Conservation (phyloP, 2,888 invertebrate species). For the Microchrysa polita region DNA sequence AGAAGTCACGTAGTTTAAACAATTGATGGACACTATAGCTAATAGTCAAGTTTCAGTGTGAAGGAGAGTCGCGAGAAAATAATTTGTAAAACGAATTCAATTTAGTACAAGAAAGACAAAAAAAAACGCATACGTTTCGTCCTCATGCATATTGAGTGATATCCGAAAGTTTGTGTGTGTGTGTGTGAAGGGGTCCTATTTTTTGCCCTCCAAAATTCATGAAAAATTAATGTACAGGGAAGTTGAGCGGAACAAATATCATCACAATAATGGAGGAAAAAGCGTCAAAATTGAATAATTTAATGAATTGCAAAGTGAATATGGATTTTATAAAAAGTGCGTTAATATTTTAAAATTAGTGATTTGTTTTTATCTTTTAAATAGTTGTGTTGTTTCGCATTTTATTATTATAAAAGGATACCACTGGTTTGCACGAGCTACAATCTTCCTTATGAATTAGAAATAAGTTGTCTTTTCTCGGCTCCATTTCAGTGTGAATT, state of each 20-base stretch:
- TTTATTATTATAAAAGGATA: too few species aligned
- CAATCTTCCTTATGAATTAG: too few species aligned
- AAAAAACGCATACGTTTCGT: not conserved
- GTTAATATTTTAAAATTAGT: slow-evolving; percentile 25
- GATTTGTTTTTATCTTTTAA: not conserved
- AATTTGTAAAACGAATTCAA: slow-evolving; percentile 25
- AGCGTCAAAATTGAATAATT: slow-evolving; percentile 15
- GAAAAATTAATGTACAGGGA: slow-evolving; percentile 5
- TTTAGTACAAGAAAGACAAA: too few species aligned
- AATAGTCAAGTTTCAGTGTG: slow-evolving; percentile 28
- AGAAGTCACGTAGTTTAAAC: slow-evolving; percentile 23
- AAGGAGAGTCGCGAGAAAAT: slow-evolving; percentile 27
- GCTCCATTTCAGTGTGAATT: too few species aligned
- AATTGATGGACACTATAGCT: slow-evolving; percentile 26
- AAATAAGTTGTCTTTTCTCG: too few species aligned
- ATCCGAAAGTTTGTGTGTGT: too few species aligned
- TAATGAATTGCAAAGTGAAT: slow-evolving; percentile 45
- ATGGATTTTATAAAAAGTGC: slow-evolving; percentile 47
- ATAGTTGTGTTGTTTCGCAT: not conserved
- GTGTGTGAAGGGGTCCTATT: not conserved
- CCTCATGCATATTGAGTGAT: not conserved
- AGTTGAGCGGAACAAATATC: not conserved
- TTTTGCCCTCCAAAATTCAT: not conserved
- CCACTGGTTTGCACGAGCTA: too few species aligned
- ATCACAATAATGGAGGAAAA: slow-evolving; percentile 33